These are phyloP conservation scores for Drosophila jambulina DNA, from an alignment of 1,140 invertebrate genomes.

Conservation along the genomic window DNA sequence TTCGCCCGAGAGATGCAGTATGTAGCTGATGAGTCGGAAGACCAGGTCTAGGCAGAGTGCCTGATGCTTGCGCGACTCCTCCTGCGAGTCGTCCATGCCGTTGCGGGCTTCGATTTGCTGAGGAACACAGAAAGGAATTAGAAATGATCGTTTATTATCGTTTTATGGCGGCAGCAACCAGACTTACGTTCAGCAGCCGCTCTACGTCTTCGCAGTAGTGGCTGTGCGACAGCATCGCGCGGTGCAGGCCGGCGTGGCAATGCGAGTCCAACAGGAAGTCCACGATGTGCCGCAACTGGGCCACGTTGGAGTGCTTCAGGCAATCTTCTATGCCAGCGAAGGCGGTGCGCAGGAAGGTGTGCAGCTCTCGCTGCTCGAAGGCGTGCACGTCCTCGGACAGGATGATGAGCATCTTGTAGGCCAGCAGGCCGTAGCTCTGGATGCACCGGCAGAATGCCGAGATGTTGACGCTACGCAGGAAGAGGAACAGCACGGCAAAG, in stretches of 20 bases:
- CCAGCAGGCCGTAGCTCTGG: slow-evolving; percentile 84
- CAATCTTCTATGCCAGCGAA: slow-evolving; percentile 85
- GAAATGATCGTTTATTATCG: too few species aligned
- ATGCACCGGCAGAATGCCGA: slow-evolving; percentile 85
- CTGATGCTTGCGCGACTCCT: slow-evolving; percentile 85
- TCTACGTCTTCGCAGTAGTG: slow-evolving; percentile 78
- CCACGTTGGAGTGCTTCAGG: slow-evolving; percentile 86
- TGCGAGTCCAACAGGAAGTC: slow-evolving; percentile 86
- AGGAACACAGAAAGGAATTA: not conserved
- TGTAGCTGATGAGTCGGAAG: slow-evolving; percentile 62
- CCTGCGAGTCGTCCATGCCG: slow-evolving; percentile 67
- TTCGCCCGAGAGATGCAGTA: slow-evolving; percentile 56
- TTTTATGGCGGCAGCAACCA: not conserved
- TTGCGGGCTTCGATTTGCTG: slow-evolving; percentile 67
- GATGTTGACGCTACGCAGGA: slow-evolving; percentile 86
- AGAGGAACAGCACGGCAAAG: slow-evolving; percentile 86
- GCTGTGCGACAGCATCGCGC: slow-evolving; percentile 69
- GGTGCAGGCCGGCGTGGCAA: slow-evolving; percentile 61
- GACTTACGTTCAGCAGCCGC: slow-evolving; percentile 66
- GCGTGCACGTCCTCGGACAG: slow-evolving; percentile 86
- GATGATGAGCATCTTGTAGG: slow-evolving; percentile 87
- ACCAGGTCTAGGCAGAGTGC: slow-evolving; percentile 65
- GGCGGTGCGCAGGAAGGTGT: slow-evolving; percentile 85
- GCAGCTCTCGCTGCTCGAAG: slow-evolving; percentile 70
- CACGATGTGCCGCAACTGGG: slow-evolving; percentile 86